phyloP scores from a whole-genome alignment of 2,888 invertebrate genomes.

The Leptogaster cylindrica region DNA sequence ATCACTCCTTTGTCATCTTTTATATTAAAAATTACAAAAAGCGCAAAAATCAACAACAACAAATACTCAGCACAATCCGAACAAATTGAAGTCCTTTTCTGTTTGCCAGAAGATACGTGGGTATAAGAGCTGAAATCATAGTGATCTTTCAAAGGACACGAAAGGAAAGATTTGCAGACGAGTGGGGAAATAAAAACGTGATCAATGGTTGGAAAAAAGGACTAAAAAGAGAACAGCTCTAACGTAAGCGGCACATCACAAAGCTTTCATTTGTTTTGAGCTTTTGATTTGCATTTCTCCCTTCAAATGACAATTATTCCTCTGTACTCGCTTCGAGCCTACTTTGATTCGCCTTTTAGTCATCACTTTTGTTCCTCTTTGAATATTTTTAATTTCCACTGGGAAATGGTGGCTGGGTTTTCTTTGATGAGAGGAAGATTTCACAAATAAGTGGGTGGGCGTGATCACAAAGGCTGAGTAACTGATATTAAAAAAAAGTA shows the following conservation, averaged over 20 bases:
- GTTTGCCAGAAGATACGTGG: constrained; percentile 1
- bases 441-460: constrained; percentile 3
- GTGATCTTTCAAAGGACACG: not conserved
- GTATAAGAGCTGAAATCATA: constrained; percentile 4
- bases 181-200: constrained; percentile 39
- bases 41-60: no score
- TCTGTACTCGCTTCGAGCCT: constrained; percentile 34
- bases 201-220: constrained; percentile 39
- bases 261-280: constrained; percentile 40
- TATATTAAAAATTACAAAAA: constrained; percentile 21
- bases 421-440: constrained; percentile 6
- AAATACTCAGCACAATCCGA: no score
- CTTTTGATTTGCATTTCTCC: constrained; percentile 41
- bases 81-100: constrained; percentile 10
- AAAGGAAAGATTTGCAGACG: constrained; percentile 24
- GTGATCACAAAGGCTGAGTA: constrained; percentile 11
- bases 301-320: constrained; percentile 39
- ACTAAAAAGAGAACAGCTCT: constrained; percentile 25
- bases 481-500: constrained; percentile 29
- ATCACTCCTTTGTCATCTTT: constrained; percentile 23
- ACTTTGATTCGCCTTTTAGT: constrained; percentile 43
- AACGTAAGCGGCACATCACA: constrained; percentile 28
- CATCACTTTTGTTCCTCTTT: constrained; percentile 35
- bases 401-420: constrained; percentile 26
- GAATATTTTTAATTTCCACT: constrained; percentile 38